These are phyloP conservation scores for Habrosyne pyritoides DNA, from an alignment of 2,888 invertebrate species.

Conservation along the genomic window DNA sequence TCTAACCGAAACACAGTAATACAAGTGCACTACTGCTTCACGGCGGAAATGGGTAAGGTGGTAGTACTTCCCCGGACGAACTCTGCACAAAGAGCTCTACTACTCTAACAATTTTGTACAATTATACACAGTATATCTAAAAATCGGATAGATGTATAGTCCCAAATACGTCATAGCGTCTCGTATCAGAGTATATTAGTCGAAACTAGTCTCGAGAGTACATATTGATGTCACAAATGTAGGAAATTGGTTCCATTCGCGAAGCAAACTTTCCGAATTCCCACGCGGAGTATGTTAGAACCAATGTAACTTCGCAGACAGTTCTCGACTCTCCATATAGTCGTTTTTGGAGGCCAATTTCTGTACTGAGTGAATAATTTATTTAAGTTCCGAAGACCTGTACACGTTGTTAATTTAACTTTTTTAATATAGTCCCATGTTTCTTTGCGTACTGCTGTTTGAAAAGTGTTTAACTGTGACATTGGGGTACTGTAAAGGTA, in stretches of 20 bases:
- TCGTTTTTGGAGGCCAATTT: constrained; percentile 36
- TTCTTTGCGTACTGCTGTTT: neutral
- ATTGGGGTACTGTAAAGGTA: neutral
- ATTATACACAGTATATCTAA: too few relatives aligned
- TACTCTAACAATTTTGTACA: too few relatives aligned
- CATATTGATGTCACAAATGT: constrained; percentile 59
- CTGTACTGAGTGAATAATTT: constrained; percentile 27
- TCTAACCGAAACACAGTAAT: too few relatives aligned
- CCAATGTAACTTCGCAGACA: constrained; percentile 61
- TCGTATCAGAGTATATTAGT: constrained; percentile 49
- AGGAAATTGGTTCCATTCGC: constrained; percentile 65
- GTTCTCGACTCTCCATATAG: constrained; percentile 29
- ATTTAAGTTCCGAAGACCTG: constrained; percentile 25
- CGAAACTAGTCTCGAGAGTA: constrained; percentile 44
- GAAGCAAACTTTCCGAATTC: constrained; percentile 57
- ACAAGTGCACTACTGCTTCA: too few relatives aligned
- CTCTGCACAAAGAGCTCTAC: too few relatives aligned
- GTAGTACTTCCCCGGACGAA: too few relatives aligned
- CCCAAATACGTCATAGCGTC: constrained; percentile 5
- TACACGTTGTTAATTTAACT: constrained; percentile 25
- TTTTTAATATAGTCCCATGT: constrained; percentile 14
- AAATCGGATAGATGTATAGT: too few relatives aligned
- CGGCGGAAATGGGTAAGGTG: too few relatives aligned
- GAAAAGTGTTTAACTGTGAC: neutral
- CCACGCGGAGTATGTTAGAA: constrained; percentile 45